These are phyloP conservation scores for Emydura subglobosa DNA, from an alignment of 2,113 vertebrate species.

Conservation along the genomic window DNA sequence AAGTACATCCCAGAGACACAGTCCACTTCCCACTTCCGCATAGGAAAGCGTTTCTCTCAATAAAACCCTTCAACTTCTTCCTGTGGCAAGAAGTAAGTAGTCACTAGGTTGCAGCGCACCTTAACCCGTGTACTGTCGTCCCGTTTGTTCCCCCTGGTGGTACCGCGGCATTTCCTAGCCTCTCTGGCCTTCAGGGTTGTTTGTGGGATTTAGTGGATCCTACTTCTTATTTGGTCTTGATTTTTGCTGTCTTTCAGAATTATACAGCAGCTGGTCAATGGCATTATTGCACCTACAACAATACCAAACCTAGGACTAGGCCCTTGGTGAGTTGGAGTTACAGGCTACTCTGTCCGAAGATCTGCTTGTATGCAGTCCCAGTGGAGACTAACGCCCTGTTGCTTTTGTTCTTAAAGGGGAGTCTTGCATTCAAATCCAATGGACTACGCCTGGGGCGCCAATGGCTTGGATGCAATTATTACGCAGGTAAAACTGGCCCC, in stretches of 20 bases:
- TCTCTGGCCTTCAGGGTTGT: not conserved
- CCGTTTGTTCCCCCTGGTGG: not conserved
- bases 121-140: not conserved
- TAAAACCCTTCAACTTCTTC: not conserved
- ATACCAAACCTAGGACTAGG: slow-evolving; percentile 95
- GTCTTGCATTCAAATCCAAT: slow-evolving; percentile 97
- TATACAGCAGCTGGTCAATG: slow-evolving; percentile 95
- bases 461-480: slow-evolving; percentile 94
- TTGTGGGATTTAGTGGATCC: not conserved
- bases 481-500: slow-evolving; percentile 86
- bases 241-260: slow-evolving; percentile 82
- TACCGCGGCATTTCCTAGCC: not conserved
- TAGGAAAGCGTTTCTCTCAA: not conserved
- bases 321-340: slow-evolving; percentile 88
- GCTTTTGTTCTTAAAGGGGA: slow-evolving; percentile 83
- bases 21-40: fast-evolving
- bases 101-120: not conserved
- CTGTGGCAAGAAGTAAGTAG: not conserved
- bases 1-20: not conserved
- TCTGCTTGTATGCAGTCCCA: fast-evolving
- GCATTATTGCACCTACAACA: slow-evolving; percentile 94
- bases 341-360: not conserved
- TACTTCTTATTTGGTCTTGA: not conserved
- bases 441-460: slow-evolving; percentile 98
- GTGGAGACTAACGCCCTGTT: not conserved